A percentile compares a stretch with the other conserved stretches of the same genome.
phyloP scores from a whole-genome alignment of 2,797 vertebrate genomes.

The Stomatorhinus walkeri region DNA sequence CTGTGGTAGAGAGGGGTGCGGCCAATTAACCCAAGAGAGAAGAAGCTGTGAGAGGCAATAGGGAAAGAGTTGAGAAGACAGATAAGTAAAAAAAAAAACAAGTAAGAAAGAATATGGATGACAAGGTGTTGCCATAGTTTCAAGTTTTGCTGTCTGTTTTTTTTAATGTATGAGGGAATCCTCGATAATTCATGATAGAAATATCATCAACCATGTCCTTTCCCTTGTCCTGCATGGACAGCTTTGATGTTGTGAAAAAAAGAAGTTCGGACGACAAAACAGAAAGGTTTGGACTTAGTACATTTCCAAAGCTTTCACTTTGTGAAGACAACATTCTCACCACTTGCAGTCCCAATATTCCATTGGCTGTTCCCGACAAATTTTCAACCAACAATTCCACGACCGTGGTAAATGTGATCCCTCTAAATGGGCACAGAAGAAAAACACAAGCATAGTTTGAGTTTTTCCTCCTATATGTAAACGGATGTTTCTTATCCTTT shows the following conservation, averaged over 20 bases:
- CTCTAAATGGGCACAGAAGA: background rate
- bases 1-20: conserved; percentile 44
- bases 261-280: background rate
- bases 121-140: conserved; percentile 26
- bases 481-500: background rate
- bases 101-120: conserved; percentile 24
- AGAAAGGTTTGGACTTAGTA: background rate
- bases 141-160: conserved; percentile 22
- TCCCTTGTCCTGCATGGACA: background rate
- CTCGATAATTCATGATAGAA: background rate
- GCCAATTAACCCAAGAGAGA: conserved; percentile 40
- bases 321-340: background rate
- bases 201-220: background rate
- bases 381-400: background rate
- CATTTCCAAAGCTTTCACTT: conserved; percentile 10
- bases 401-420: background rate
- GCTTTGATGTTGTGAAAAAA: background rate
- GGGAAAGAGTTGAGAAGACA: conserved; percentile 27
- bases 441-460: background rate
- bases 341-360: background rate
- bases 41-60: conserved; percentile 22
- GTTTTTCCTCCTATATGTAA: background rate
- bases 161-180: background rate
- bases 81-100: background rate
- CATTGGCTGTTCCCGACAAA: background rate